Percentiles rank a stretch among this genome's conserved stretches.
phyloP scores from a whole-genome alignment of 2,797 vertebrate species.

The Protonibea diacanthus region DNA sequence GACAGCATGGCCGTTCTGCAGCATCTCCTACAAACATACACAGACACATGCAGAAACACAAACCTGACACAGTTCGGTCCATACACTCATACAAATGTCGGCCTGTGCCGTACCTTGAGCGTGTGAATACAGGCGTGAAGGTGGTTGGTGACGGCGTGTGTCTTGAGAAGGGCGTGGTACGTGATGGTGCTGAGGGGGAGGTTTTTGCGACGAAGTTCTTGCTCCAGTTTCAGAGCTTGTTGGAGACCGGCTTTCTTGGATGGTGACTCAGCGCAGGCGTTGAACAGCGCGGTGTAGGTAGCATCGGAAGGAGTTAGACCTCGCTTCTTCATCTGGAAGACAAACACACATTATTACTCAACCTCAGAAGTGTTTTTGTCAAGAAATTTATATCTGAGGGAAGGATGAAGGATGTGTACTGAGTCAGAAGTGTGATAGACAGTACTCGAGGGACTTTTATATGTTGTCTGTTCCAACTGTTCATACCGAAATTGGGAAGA shows the following conservation, averaged over 20 bases:
- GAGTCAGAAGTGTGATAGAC: too few relatives aligned
- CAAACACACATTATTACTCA: not conserved
- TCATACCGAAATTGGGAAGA: too few relatives aligned
- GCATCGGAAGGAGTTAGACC: conserved; percentile 87
- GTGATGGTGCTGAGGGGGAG: conserved; percentile 88
- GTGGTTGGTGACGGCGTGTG: conserved; percentile 88
- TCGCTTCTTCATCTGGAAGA: conserved; percentile 94
- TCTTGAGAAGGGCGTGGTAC: conserved; percentile 93
- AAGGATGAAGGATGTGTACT: too few relatives aligned
- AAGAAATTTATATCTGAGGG: not conserved
- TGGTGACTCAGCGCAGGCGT: conserved; percentile 91
- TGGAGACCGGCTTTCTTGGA: conserved; percentile 90
- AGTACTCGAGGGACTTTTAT: too few relatives aligned
- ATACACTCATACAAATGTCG: not conserved
- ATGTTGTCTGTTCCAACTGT: too few relatives aligned
- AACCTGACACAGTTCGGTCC: not conserved
- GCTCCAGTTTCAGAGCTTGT: conserved; percentile 88
- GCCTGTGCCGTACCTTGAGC: conserved; percentile 83
- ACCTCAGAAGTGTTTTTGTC: not conserved
- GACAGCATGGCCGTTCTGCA: conserved; percentile 86
- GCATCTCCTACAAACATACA: conserved; percentile 88
- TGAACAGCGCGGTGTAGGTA: conserved; percentile 96
- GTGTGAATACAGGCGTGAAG: conserved; percentile 90
- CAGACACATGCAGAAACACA: conserved; percentile 6
- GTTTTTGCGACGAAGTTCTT: conserved; percentile 89